Percentiles rank a stretch among this genome's conserved stretches.
Conservation (phyloP, 2,797 vertebrate species). For the Scolopax rusticola region DNA sequence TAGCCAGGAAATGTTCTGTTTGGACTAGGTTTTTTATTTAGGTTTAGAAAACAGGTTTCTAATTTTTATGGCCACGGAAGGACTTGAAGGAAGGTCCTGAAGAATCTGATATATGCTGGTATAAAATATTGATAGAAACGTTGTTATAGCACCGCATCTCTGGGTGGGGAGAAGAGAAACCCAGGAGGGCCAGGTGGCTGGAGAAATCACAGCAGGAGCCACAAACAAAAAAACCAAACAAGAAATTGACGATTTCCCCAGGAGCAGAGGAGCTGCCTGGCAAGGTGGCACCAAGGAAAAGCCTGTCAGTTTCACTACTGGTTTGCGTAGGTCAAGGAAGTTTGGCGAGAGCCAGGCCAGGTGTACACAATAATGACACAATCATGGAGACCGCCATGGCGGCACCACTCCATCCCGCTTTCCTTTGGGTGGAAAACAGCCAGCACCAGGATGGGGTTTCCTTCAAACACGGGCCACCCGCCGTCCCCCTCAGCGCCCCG, state of each 20-base stretch:
- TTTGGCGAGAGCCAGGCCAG: not conserved
- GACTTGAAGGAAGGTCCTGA: too few species aligned
- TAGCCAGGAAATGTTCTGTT: not conserved
- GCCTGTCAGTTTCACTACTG: rapidly evolving
- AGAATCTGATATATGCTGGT: too few species aligned
- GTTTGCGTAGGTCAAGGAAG: rapidly evolving
- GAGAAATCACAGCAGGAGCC: too few species aligned
- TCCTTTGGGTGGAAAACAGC: not conserved
- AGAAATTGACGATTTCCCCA: rapidly evolving
- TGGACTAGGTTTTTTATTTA: not conserved
- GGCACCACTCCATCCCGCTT: not conserved
- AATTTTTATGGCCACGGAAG: not conserved
- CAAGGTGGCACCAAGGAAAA: rapidly evolving
- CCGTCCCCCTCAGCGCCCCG: too few species aligned
- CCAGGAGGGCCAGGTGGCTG: not conserved
- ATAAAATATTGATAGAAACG: too few species aligned
- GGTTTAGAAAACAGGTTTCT: not conserved
- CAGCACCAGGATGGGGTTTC: not conserved
- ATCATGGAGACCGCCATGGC: too few species aligned
- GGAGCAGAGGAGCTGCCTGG: not conserved
- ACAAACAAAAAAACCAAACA: too few species aligned
- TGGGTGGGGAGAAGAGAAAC: too few species aligned
- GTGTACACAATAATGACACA: not conserved
- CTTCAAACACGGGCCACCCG: too few species aligned
- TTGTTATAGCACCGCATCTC: rapidly evolving